Evolutionary conservation across 1,140 invertebrate species (phyloP), one percentile per base, ranked within the genome.

Genomic region (Maniola jurtina): DNA sequence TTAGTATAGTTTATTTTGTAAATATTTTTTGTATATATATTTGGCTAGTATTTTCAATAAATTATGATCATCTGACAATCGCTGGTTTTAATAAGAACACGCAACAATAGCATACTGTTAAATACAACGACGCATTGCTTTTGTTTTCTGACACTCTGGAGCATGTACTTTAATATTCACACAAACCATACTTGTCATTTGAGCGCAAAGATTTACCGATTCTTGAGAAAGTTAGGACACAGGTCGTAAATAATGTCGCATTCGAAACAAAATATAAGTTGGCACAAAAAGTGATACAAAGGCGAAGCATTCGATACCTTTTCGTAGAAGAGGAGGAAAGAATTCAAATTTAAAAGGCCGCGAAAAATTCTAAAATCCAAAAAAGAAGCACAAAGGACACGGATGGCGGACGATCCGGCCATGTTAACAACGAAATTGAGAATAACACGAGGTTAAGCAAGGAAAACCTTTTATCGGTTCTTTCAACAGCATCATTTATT

Each of bases 211-310:
- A 68, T 64, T 66, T 68, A 70, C 60, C 45, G 63, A 68, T 69
- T 47, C 61, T 59, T 67, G 60, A 60, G 61, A 79, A 79, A 77
- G 64, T 63, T 71, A 69, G 63, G 68, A 77, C 73, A 66, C 62
- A 60, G 66, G 70, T 82, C 84, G 83, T 89, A 88, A 88, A 89
- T 89, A 89, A 87, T 86, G 78, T 77, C 73, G 67, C 75, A 83
- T 80, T 83, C 70, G 72, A 66, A 81, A 83, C 81, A 81, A 83
- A 80, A 80, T 86, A 82, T 70, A 73, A 74, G 73, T 80, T 86
- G 70, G 70, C 76, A 75, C 84, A 89, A 89, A 89, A 90, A 90
- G 86, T 87, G 82, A 88, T 88, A 90, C 86, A 90, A 90, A 90
- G 86, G 86, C 85, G 85, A 89, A 84, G 84, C 79, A 87, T 89